Evolutionary conservation across 2,113 vertebrate genomes (phyloP).

Genomic region (Neodon shergylaensis): DNA sequence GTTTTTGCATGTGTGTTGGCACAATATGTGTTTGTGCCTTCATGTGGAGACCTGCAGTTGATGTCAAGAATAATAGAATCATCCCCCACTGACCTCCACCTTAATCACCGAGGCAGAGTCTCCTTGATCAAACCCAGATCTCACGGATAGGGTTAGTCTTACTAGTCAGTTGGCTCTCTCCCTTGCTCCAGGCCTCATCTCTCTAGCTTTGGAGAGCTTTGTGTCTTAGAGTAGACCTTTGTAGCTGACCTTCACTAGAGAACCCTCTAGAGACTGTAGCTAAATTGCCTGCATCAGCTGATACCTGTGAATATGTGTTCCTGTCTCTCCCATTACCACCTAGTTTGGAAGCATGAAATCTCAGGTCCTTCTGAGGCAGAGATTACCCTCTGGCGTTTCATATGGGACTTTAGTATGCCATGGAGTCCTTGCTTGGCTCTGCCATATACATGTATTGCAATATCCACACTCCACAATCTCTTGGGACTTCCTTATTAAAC

Average conservation of each 20-base stretch:
- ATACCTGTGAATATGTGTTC: neutral
- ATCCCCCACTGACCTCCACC: too few species aligned
- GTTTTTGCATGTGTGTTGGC: neutral
- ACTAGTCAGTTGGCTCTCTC: too few species aligned
- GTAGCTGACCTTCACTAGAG: neutral
- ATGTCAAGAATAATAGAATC: neutral
- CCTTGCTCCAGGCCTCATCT: neutral
- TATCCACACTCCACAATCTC: too few species aligned
- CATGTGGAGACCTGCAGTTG: neutral
- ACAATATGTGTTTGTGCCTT: neutral
- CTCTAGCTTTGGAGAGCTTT: neutral
- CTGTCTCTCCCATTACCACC: neutral
- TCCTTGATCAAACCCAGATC: neutral
- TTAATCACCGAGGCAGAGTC: neutral
- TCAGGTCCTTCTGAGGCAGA: neutral
- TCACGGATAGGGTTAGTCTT: too few species aligned
- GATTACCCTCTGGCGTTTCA: neutral
- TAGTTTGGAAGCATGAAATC: neutral
- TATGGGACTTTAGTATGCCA: neutral
- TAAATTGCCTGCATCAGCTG: neutral
- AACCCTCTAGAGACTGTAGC: neutral
- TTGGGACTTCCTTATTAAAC: neutral
- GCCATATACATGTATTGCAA: accelerated
- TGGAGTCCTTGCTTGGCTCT: neutral
- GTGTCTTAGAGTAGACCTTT: neutral